Evolutionary conservation across 92 coral and sea anemone species (phyloP), one percentile per base, ranked within the genome.

Genomic region (Pocillopora meandrina): DNA sequence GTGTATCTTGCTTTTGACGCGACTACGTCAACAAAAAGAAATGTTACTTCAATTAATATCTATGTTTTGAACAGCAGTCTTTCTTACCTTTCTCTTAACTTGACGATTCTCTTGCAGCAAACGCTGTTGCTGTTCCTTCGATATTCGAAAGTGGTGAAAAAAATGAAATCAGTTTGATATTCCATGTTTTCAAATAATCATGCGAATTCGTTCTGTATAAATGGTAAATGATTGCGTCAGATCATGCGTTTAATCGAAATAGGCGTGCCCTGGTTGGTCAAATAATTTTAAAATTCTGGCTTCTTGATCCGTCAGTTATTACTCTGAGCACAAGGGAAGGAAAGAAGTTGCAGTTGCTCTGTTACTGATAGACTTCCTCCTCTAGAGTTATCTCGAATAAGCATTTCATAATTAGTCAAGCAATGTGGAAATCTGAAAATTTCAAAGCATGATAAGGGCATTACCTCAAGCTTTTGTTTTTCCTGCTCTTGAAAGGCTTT

Each of bases 401-500:
- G 49, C 49, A 42, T 42, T 42, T 1, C 49, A 7, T 42, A 3
- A 42, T 42, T 65, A 18, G 13, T 18, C 9, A 9, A 15, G 33
- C 18, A n/a, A 23, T n/a, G 20, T 21, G 26, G 13, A n/a, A 65
- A 23, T n/a, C 33, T 20, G 33, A 11, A 66, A 5, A 66, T 18
- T 2, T 42, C 56, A 23, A 62, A 56, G 10, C 60, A 2, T 12
- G 9, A 10, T 35, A 76, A 47, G 34, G 70, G 64, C 5, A 14
- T 17, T 80, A 87, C 90, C 90, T 73, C 86, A 13, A 61, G 84
- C 62, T 52, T 80, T 69, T 74, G 63, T 55, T 60, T 87, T 80
- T 91, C 78, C 61, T 91, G 74, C 61, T 91, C 91, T 63, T 87
- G 82, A 49, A 58, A 87, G 15, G 93, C 93, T n/a, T 75, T 75